Base-by-base conservation (phyloP, 2,797 vertebrate genomes). In the Phrynocephalus vlangalii region DNA sequence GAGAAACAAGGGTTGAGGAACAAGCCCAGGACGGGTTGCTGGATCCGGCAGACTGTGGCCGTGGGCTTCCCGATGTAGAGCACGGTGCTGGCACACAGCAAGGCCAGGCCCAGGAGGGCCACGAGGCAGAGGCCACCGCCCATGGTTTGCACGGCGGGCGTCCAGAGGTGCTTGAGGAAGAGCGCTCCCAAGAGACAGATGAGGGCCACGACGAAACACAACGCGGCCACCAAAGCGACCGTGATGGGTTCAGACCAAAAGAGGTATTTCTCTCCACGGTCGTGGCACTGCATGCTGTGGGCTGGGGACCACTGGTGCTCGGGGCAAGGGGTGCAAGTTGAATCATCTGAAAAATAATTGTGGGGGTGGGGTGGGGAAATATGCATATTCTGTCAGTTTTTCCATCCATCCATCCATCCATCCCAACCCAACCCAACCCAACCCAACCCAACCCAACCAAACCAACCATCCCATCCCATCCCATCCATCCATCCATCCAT, bases 41-140 rank as follows among this genome's bases (percentile, higher is more conserved):
- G 98, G 22, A 96, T 75, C 3, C 26, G 75, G 79, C 99, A 99
- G 28, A 95, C 88, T 8, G 60, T 0, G 0, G 95, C 38, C 0
- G 90, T 87, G 1, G 98, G 98, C 89, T 87, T 88, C 7, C 98
- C 98, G 0, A 98, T 90, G 60, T 97, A 97, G 75, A 99, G 96
- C 26, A 97, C 87, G 77, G 96, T 92, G 30, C 98, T 97, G 71
- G 97, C 89, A 81, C 96, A 97, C 86, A 95, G 94, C 86, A 96
- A 96, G 63, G 79, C 84, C 86, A 99, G 96, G 7, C 95, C 85
- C 0, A 96, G 56, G 90, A 99, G 91, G 76, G 94, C 94, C 0
- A 98, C 84, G 85, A 96, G 95, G 91, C 93, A 93, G 89, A 96
- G 87, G 0, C 8, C 1, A 0, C 98, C 98, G 0, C 98, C 98